These are phyloP conservation scores for Steatornis caripensis DNA, from an alignment of 2,113 vertebrate genomes.

Conservation along the genomic window DNA sequence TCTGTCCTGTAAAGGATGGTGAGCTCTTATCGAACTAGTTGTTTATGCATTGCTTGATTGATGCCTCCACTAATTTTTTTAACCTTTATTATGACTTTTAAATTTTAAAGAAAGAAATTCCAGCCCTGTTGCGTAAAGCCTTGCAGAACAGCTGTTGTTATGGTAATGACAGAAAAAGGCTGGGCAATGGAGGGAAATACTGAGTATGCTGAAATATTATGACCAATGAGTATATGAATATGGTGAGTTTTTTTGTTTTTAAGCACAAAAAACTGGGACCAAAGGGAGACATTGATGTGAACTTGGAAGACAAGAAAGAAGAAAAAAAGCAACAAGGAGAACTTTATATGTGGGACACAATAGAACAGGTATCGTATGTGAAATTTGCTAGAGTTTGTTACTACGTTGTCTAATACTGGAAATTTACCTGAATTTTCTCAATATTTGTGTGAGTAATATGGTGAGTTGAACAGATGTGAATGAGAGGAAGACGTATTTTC, in stretches of 20 bases:
- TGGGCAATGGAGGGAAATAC: not conserved
- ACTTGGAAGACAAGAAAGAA: constrained; percentile 80
- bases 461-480: not conserved
- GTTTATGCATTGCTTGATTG: not conserved
- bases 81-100: not conserved
- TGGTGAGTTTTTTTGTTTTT: not conserved
- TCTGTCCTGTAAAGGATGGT: not conserved
- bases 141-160: not conserved
- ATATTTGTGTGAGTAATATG: not conserved
- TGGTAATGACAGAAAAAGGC: not conserved
- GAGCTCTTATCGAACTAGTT: not conserved
- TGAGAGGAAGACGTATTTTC: not conserved
- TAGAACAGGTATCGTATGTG: constrained; percentile 84
- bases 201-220: not conserved
- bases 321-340: constrained; percentile 88
- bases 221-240: not conserved
- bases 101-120: not conserved
- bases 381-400: not conserved
- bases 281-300: constrained; percentile 73
- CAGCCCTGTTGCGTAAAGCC: not conserved
- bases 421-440: not conserved
- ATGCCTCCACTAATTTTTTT: not conserved
- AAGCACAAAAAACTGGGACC: constrained; percentile 94
- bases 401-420: not conserved
- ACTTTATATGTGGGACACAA: constrained; percentile 93